Evolutionary conservation across 1,140 invertebrate genomes (phyloP), one percentile per base, ranked within the genome.

Genomic region (Brachionus plicatilis): DNA sequence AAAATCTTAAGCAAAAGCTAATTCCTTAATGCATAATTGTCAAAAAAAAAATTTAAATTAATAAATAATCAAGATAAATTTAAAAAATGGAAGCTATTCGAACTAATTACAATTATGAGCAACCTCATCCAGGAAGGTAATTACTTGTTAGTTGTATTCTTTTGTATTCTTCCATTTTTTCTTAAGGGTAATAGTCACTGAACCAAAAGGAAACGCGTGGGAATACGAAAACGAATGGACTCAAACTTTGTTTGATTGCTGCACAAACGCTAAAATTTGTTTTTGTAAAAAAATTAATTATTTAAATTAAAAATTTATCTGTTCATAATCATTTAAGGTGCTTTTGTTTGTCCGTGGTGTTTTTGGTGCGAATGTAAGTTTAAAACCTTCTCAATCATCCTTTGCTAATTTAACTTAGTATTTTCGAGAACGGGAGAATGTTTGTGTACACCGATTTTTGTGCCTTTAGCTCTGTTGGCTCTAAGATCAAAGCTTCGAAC

Each of bases 211-310:
- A 50, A 76, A 76, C 17, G 79, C 33, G 1, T 82, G 79, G 79
- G 79, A 82, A 43, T 82, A 65, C 33, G 79, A 82, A 82, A 82
- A 82, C 29, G 79, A 82, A 45, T 82, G 79, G 79, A 65, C 17
- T 1, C 17, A 68, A 20, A 20, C 50, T 65, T 33, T 82, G 41
- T 82, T 41, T 24, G 53, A 65, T 45, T 82, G 79, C 17, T 82
- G 79, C 29, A 65, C 79, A 11, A 43, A 60, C 17, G 79, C 53
- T 20, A 82, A 82, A 65, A 82, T 37, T 45, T 82, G 79, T 33
- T 60, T 82, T 24, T 82, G 79, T 76, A 29, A 50, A 5, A 27
- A 27, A 47, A n/a, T 0, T 7, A 24, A 29, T 29, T 6, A 7
- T 37, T 37, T 7, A 37, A 37, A 37, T 37, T 6, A 7, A 37